phyloP scores from a whole-genome alignment of 2,113 vertebrate species.

The Xenopus borealis region DNA sequence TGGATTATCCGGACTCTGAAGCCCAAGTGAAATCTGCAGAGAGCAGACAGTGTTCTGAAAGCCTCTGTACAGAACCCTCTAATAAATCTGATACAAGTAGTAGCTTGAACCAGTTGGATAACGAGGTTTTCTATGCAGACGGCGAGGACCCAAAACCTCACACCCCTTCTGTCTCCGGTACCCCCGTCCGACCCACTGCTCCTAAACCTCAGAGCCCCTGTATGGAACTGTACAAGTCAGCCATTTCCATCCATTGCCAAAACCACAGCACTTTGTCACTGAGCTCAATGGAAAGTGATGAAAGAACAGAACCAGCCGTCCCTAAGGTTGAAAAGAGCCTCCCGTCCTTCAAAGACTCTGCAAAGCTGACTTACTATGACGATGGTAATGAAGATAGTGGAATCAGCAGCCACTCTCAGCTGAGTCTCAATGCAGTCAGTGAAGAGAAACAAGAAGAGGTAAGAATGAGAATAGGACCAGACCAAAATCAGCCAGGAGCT shows the following conservation, averaged over 20 bases:
- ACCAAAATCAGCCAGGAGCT: no score
- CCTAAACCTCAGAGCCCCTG: conserved; percentile 68
- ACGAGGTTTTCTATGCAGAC: conserved; percentile 52
- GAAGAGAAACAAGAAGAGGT: conserved; percentile 71
- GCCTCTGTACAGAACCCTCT: conserved; percentile 27
- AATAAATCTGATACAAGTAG: conserved; percentile 32
- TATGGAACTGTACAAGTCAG: conserved; percentile 51
- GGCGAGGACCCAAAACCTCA: conserved; percentile 39
- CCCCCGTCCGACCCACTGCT: conserved; percentile 57
- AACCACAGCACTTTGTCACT: conserved; percentile 61
- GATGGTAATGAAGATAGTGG: conserved; percentile 63
- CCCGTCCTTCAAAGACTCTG: conserved; percentile 50
- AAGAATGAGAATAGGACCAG: conserved; percentile 47
- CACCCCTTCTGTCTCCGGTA: not conserved
- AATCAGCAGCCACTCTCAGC: conserved; percentile 60
- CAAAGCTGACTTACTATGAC: conserved; percentile 51
- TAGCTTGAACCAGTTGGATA: conserved; percentile 49
- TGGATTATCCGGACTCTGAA: conserved; percentile 23
- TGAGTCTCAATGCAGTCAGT: conserved; percentile 52
- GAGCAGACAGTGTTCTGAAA: conserved; percentile 39
- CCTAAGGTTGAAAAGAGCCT: conserved; percentile 55
- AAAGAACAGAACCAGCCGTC: conserved; percentile 48
- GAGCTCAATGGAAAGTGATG: conserved; percentile 64
- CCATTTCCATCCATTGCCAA: conserved; percentile 51
- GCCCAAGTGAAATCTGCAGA: conserved; percentile 40